phyloP scores from a whole-genome alignment of 2,888 invertebrate species.

The Lasioglossum villosulum region DNA sequence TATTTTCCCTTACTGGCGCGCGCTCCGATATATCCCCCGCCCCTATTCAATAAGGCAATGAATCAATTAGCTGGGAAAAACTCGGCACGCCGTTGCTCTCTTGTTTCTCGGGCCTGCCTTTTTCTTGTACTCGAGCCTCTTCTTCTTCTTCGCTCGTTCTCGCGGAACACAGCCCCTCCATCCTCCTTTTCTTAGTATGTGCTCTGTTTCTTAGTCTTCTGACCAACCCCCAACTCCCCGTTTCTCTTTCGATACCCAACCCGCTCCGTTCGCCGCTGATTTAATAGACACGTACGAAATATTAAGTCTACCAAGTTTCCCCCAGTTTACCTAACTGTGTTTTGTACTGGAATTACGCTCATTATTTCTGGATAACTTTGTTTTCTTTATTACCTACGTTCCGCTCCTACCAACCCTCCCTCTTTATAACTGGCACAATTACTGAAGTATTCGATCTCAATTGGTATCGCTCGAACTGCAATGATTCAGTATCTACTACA shows the following conservation, averaged over 20 bases:
- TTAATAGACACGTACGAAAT: background rate
- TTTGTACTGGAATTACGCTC: background rate
- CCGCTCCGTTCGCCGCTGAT: background rate
- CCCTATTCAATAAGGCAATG: slow-evolving; percentile 55
- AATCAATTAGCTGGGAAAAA: slow-evolving; percentile 61
- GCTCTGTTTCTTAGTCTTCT: background rate
- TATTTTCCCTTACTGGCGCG: background rate
- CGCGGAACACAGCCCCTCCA: background rate
- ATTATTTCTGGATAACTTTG: background rate
- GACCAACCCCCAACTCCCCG: background rate
- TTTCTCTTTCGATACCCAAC: background rate
- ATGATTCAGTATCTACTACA: background rate
- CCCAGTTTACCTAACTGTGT: background rate
- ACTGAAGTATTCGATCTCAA: background rate
- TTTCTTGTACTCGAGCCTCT: slow-evolving; percentile 3
- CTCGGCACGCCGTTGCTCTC: slow-evolving; percentile 14
- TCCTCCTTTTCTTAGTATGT: background rate
- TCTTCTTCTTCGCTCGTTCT: slow-evolving; percentile 34
- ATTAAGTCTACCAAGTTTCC: background rate
- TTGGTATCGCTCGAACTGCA: background rate
- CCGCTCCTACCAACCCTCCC: background rate
- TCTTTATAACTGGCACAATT: background rate
- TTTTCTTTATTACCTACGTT: background rate
- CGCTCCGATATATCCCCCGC: slow-evolving; percentile 25
- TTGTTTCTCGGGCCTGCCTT: slow-evolving; percentile 4